Percentiles rank a stretch among this genome's conserved stretches.
phyloP scores from a whole-genome alignment of 2,113 vertebrate species.

The Chloroceryle aenea region DNA sequence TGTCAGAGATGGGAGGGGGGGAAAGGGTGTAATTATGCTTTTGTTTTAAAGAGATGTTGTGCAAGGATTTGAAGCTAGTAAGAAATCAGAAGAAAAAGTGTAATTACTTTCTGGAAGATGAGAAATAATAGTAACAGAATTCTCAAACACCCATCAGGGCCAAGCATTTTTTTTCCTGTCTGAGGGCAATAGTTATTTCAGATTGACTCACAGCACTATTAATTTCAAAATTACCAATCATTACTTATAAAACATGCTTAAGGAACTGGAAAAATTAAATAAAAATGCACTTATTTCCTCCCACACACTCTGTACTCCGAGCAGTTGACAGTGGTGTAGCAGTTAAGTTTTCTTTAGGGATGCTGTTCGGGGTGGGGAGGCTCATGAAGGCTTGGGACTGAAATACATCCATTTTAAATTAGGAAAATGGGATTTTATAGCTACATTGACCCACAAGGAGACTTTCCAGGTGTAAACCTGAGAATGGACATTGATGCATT shows the following conservation, averaged over 20 bases:
- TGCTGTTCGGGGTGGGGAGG: not conserved
- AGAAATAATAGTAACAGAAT: not conserved
- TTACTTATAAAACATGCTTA: not conserved
- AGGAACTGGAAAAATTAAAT: not conserved
- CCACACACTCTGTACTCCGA: not conserved
- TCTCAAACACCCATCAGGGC: not conserved
- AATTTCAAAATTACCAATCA: not conserved
- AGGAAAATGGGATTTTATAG: slow-evolving; percentile 9
- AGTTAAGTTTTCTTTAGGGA: not conserved
- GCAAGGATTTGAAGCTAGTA: not conserved
- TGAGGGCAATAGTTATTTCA: not conserved
- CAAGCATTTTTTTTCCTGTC: not conserved
- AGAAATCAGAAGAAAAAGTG: not conserved
- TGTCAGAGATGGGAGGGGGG: not conserved
- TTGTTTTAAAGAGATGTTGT: not conserved
- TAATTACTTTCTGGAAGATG: not conserved
- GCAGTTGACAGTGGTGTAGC: not conserved
- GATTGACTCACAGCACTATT: not conserved
- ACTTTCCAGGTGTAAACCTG: not conserved
- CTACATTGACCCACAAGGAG: not conserved
- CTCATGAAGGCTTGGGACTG: not conserved
- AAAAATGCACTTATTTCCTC: not conserved
- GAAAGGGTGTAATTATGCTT: not conserved
- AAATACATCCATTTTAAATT: not conserved
- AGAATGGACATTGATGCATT: not conserved